Percentiles rank a stretch among this genome's conserved stretches.
Evolutionary conservation across 1,140 invertebrate species (phyloP).

Genomic region (Drosophila chauvacae): DNA sequence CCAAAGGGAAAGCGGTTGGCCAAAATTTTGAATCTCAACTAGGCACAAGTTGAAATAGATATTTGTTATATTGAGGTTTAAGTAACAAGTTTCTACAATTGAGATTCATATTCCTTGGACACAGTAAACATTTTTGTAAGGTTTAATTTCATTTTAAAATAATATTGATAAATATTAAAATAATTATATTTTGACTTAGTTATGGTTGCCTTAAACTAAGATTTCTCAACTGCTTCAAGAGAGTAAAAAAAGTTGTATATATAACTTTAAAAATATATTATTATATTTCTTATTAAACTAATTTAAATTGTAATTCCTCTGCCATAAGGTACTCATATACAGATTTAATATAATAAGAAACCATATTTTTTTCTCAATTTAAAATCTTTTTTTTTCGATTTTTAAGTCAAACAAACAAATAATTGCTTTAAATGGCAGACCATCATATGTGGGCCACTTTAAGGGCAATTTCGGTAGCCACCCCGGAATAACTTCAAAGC

Average conservation of each 20-base stretch:
- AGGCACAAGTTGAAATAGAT: too few relatives aligned
- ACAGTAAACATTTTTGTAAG: neutral
- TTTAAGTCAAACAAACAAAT: neutral
- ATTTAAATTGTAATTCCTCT: too few relatives aligned
- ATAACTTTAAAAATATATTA: too few relatives aligned
- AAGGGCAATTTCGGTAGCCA: slow-evolving; percentile 14
- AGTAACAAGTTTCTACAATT: neutral
- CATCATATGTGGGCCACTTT: slow-evolving; percentile 23
- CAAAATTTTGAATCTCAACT: neutral
- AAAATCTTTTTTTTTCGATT: too few relatives aligned
- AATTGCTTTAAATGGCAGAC: slow-evolving; percentile 8
- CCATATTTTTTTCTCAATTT: neutral
- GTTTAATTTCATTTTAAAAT: neutral
- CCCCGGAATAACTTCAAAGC: slow-evolving; percentile 15
- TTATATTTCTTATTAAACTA: too few relatives aligned
- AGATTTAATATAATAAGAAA: neutral
- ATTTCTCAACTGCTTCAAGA: too few relatives aligned
- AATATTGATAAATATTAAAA: too few relatives aligned
- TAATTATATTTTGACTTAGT: too few relatives aligned
- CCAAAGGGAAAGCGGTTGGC: slow-evolving; percentile 21
- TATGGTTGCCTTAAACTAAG: too few relatives aligned
- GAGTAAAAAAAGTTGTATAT: too few relatives aligned
- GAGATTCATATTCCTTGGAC: neutral
- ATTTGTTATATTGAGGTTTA: too few relatives aligned
- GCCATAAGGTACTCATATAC: neutral